Conservation (phyloP, 2,797 vertebrate species). For the Enteromius unitaeniatus region DNA sequence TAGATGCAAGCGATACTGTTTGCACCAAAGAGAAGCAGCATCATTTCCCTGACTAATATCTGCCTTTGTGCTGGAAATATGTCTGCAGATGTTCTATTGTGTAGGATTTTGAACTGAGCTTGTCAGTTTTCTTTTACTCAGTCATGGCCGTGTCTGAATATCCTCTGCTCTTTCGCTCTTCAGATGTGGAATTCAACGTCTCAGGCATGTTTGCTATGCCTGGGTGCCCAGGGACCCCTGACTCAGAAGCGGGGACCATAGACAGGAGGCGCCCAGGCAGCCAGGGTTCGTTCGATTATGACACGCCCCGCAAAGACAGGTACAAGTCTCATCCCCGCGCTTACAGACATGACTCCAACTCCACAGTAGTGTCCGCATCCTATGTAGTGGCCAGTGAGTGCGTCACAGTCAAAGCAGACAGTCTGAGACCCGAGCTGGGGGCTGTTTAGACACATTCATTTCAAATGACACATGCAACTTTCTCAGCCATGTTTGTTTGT, state of each 20-base stretch:
- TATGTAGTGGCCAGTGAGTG: conserved; percentile 81
- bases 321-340: conserved; percentile 81
- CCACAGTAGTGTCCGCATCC: conserved; percentile 74
- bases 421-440: conserved; percentile 70
- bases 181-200: conserved; percentile 97
- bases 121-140: rapidly evolving
- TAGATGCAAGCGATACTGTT: neutral
- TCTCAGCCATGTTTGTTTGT: conserved; percentile 41
- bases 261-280: conserved; percentile 91
- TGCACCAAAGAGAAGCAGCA: neutral
- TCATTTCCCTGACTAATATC: neutral
- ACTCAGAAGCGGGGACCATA: conserved; percentile 79
- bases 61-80: neutral
- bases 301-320: conserved; percentile 93
- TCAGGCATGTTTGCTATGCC: conserved; percentile 89
- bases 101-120: neutral
- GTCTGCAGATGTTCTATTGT: neutral
- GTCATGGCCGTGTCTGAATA: neutral
- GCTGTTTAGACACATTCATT: conserved; percentile 55
- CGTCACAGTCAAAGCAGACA: conserved; percentile 78
- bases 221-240: conserved; percentile 75
- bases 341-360: conserved; percentile 78
- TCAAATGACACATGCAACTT: conserved; percentile 51
- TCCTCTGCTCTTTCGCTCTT: conserved; percentile 17
- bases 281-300: conserved; percentile 72